Evolutionary conservation across 2,888 invertebrate genomes (phyloP).

Genomic region (Acrocyrtus sp.): DNA sequence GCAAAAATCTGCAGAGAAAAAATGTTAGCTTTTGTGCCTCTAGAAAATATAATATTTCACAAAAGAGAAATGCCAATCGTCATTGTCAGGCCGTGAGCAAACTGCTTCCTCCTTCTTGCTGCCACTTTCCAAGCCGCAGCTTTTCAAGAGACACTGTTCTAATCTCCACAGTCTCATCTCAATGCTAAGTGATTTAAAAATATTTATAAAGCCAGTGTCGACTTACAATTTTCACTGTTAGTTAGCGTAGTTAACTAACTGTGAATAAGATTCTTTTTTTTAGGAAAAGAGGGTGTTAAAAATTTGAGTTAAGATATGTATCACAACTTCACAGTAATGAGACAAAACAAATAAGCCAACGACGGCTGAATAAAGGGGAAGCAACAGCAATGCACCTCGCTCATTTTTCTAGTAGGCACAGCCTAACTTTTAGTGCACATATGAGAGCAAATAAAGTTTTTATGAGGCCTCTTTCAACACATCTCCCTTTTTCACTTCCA

Average conservation of each 20-base stretch:
- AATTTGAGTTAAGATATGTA: too few species aligned
- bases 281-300: too few species aligned
- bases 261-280: conserved; percentile 8
- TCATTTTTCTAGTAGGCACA: conserved; percentile 4
- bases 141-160: too few species aligned
- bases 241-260: conserved; percentile 16
- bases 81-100: too few species aligned
- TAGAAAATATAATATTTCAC: not conserved
- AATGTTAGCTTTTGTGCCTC: not conserved
- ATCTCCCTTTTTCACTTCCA: too few species aligned
- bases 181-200: conserved; percentile 6
- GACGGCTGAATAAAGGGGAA: not conserved
- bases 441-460: too few species aligned
- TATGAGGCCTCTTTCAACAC: too few species aligned
- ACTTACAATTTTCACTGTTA: conserved; percentile 4
- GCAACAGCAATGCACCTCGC: not conserved
- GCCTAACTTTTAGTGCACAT: too few species aligned
- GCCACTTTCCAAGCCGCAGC: too few species aligned
- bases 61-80: too few species aligned
- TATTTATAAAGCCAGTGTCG: conserved; percentile 6
- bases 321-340: too few species aligned
- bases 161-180: conserved; percentile 1
- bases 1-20: conserved; percentile 9
- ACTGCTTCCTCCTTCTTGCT: too few species aligned
- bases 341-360: not conserved